Evolutionary conservation across 2,113 vertebrate genomes (phyloP).

Genomic region (Leiothrix lutea): DNA sequence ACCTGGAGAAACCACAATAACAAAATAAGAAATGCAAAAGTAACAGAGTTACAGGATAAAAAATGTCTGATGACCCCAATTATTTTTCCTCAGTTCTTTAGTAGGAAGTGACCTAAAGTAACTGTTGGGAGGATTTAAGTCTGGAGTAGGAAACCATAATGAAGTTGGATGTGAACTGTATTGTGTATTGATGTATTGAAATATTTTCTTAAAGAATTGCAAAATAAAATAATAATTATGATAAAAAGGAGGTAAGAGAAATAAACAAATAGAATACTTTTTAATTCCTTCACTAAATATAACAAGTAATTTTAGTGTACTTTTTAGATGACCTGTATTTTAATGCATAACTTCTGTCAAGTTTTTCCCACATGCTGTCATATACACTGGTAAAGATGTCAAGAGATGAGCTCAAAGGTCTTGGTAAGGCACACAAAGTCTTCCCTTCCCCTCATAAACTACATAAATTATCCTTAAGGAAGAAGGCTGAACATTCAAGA

Average conservation of each 20-base stretch:
- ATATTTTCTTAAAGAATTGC: neutral
- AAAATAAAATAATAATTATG: neutral
- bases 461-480: neutral
- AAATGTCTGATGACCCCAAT: neutral
- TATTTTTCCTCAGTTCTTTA: neutral
- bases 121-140: neutral
- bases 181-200: neutral
- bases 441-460: neutral
- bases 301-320: neutral
- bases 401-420: neutral
- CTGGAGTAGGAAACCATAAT: neutral
- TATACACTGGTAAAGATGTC: neutral
- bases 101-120: neutral
- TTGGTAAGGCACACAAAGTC: neutral
- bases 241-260: neutral
- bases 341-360: neutral
- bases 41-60: neutral
- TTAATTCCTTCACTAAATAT: neutral
- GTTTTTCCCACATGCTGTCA: neutral
- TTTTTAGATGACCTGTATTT: neutral
- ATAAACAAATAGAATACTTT: neutral
- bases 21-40: neutral
- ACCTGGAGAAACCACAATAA: neutral
- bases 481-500: neutral
- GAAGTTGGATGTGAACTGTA: neutral